These are phyloP conservation scores for Meteorus cinctellus DNA, from an alignment of 2,888 invertebrate species.

Conservation along the genomic window DNA sequence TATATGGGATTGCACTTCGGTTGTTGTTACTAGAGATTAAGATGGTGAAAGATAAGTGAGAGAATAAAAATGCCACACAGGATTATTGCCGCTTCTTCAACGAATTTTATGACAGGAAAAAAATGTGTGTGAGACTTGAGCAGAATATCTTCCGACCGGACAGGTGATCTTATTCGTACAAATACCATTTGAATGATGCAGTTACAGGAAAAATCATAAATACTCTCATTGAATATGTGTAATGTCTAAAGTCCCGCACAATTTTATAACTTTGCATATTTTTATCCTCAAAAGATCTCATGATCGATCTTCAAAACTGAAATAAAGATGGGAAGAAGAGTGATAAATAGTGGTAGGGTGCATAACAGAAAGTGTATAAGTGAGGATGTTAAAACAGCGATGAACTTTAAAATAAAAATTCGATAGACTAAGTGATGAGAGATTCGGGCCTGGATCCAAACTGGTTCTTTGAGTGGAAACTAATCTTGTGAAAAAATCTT, in stretches of 20 bases:
- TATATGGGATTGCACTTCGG: neutral
- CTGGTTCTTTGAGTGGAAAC: conserved; percentile 39
- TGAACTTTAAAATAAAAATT: conserved; percentile 18
- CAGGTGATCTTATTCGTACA: neutral
- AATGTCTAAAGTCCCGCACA: neutral
- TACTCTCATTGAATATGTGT: neutral
- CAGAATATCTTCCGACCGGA: neutral
- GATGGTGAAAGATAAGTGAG: neutral
- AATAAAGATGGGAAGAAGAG: neutral
- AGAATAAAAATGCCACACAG: neutral
- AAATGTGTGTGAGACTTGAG: neutral
- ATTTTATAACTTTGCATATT: conserved; percentile 24
- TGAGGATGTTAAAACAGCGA: conserved; percentile 25
- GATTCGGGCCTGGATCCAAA: conserved; percentile 36
- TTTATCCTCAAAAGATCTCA: neutral
- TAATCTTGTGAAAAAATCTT: conserved; percentile 41
- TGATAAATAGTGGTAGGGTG: neutral
- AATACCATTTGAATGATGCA: neutral
- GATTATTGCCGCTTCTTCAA: neutral
- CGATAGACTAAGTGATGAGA: conserved; percentile 27
- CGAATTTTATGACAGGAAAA: neutral
- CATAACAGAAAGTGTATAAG: neutral
- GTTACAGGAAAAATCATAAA: neutral
- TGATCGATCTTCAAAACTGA: neutral
- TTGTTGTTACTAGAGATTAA: neutral